These are phyloP conservation scores for Eristalis pertinax DNA, from an alignment of 2,888 invertebrate species.

Conservation along the genomic window DNA sequence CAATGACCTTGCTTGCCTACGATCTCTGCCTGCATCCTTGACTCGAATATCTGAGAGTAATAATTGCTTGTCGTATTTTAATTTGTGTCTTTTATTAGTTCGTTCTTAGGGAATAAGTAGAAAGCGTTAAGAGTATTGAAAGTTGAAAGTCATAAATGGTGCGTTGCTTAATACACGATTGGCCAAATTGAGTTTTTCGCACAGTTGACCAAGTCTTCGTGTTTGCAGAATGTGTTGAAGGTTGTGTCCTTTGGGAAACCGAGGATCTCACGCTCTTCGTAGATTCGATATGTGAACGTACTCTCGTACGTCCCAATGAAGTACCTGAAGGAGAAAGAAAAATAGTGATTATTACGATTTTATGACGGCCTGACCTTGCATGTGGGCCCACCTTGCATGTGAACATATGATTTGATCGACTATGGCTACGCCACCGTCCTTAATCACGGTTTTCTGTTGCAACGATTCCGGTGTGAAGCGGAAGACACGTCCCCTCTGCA, in stretches of 20 bases:
- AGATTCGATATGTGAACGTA: slow-evolving; percentile 97
- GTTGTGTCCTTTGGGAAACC: slow-evolving; percentile 91
- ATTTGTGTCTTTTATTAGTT: slow-evolving; percentile 39
- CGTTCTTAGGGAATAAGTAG: slow-evolving; percentile 10
- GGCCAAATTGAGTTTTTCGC: slow-evolving; percentile 90
- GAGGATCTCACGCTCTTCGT: slow-evolving; percentile 97
- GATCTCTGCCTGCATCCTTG: not conserved
- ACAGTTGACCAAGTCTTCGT: slow-evolving; percentile 84
- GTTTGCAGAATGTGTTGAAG: slow-evolving; percentile 88
- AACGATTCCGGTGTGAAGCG: slow-evolving; percentile 78
- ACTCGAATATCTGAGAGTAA: not conserved
- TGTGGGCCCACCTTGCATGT: slow-evolving; percentile 84
- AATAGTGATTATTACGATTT: not conserved
- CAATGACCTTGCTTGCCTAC: slow-evolving; percentile 33
- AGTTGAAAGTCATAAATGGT: not conserved
- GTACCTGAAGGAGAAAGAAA: slow-evolving; percentile 78
- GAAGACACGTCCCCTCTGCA: slow-evolving; percentile 76
- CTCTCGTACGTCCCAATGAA: slow-evolving; percentile 97
- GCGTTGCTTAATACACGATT: slow-evolving; percentile 82
- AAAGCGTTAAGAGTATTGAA: slow-evolving; percentile 33
- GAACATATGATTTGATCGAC: slow-evolving; percentile 98
- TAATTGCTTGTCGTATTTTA: not conserved
- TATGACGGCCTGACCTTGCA: no score
- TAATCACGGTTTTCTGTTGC: slow-evolving; percentile 76
- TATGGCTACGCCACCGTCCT: slow-evolving; percentile 94